These are phyloP conservation scores for Psylliodes chrysocephalus DNA, from an alignment of 2,888 invertebrate genomes.

Conservation along the genomic window DNA sequence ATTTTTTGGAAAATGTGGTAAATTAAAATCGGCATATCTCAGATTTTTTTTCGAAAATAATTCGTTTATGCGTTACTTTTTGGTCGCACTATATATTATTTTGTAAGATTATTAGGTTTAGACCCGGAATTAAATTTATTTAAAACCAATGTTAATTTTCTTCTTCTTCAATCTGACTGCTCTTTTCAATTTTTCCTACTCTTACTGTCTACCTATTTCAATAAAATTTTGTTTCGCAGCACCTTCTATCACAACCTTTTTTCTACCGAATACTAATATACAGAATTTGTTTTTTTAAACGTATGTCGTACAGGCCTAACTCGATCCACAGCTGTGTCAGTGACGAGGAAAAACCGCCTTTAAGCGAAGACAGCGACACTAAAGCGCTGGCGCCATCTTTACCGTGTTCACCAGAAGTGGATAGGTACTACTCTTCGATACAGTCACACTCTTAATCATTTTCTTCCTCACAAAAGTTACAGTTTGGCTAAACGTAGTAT, in stretches of 20 bases:
- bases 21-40: no score
- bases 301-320: constrained; percentile 51
- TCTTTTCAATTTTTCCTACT: no score
- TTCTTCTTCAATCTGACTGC: no score
- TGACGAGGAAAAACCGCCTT: constrained; percentile 53
- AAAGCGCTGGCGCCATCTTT: constrained; percentile 55
- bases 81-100: no score
- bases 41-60: no score
- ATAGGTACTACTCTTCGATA: constrained; percentile 54
- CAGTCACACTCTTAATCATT: constrained; percentile 24
- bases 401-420: constrained; percentile 56
- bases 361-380: constrained; percentile 57
- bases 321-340: constrained; percentile 46
- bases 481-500: constrained; percentile 3
- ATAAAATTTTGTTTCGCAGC: neutral
- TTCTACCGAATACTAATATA: neutral
- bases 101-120: no score
- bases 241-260: neutral
- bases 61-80: no score
- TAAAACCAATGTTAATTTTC: no score
- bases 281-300: constrained; percentile 22
- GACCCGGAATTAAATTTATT: no score
- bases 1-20: no score
- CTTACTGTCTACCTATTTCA: no score
- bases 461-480: constrained; percentile 8